Evolutionary conservation across 2,888 invertebrate genomes (phyloP), one percentile per base, ranked within the genome.

Genomic region (Drosophila leonis): DNA sequence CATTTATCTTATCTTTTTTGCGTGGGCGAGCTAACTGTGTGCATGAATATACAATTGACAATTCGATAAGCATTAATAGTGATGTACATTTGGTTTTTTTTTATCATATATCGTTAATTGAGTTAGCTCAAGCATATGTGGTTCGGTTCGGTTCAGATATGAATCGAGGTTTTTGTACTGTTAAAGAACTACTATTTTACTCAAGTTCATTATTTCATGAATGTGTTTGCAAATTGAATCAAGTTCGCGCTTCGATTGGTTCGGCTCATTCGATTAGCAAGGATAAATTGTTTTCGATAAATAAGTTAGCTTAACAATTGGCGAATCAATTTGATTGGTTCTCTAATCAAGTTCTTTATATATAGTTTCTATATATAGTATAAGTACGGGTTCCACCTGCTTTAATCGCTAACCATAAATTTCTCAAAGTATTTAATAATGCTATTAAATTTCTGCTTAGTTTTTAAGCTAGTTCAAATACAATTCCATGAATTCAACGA

Each of bases 1-100:
- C 20, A 13, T 29, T 51, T 52, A 52, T 70, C 71, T 70, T 69
- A 69, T 69, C 68, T 37, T 2, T 15, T 31, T 12, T 12, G 20
- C 9, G 39, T 37, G 31, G 24, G 20, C 31, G 39, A 52, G 46
- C 24, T 35, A 37, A 13, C 27, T 27, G 33, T 24, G 20, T 37
- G 48, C 12, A n/a, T 10, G 12, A 59, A 49, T 51, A 13, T 46
- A 31, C 42, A 27, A 54, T 39, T 27, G 7, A 29, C n/a, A 12
- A 24, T 35, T 18, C 37, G 54, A 54, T 39, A 54, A 39, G 7
- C 10, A 39, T 24, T n/a, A 27, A 37, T 12, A 39, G n/a, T 13
- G 54, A 39, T 39, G 54, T 27, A 13, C 27, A 24, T 24, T 24
- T 24, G n/a, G n/a, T 4, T 37, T 52, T 52, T 1, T 31, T 4